These are phyloP conservation scores for Dolomedes plantarius DNA, from an alignment of 2,888 invertebrate genomes.

Conservation along the genomic window DNA sequence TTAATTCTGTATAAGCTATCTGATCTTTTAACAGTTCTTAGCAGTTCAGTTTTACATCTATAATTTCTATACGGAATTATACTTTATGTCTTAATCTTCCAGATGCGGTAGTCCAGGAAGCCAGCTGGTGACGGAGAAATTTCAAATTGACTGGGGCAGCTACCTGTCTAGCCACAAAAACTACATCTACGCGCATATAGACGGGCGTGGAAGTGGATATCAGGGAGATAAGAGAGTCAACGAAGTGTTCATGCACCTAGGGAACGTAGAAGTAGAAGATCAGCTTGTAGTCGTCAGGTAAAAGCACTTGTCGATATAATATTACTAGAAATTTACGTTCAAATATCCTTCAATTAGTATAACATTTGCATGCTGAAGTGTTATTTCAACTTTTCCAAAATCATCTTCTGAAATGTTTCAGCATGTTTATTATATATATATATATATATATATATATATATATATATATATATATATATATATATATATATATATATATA, in stretches of 20 bases:
- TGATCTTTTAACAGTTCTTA: too few relatives aligned
- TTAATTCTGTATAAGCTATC: too few relatives aligned
- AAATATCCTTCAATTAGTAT: too few relatives aligned
- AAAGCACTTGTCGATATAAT: too few relatives aligned
- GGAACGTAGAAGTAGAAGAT: slow-evolving; percentile 95
- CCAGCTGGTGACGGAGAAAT: slow-evolving; percentile 92
- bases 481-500: too few relatives aligned
- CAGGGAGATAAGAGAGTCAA: slow-evolving; percentile 90
- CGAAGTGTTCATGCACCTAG: slow-evolving; percentile 89
- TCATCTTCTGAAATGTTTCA: too few relatives aligned
- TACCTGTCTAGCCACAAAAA: slow-evolving; percentile 90
- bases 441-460: background rate
- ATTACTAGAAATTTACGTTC: background rate
- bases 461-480: too few relatives aligned
- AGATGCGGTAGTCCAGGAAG: slow-evolving; percentile 92
- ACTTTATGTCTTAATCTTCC: background rate
- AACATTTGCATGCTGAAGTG: too few relatives aligned
- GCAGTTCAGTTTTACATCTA: too few relatives aligned
- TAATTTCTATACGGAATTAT: too few relatives aligned
- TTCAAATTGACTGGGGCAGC: slow-evolving; percentile 91
- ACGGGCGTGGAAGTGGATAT: slow-evolving; percentile 92
- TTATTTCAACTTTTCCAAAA: background rate
- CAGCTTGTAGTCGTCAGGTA: slow-evolving; percentile 81
- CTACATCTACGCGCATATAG: slow-evolving; percentile 92
- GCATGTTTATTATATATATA: background rate